Base-by-base conservation (phyloP, 1,140 invertebrate genomes). In the Euglossa dilemma region DNA sequence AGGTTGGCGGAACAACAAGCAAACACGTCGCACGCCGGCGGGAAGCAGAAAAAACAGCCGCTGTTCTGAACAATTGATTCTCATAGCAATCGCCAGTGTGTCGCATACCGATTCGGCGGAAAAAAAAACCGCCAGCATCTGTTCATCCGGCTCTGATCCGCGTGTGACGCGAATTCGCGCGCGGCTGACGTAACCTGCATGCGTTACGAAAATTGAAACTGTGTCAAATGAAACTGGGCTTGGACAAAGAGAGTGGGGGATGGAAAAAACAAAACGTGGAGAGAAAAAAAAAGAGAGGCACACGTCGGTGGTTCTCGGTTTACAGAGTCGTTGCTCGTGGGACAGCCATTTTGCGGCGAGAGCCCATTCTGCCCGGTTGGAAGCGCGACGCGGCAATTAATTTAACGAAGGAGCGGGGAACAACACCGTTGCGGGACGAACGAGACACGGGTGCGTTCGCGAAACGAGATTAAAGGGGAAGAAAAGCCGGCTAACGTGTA, bases 131-230 rank as follows among this genome's bases (percentile, higher is more conserved):
- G 16, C n/a, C n/a, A 63, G 52, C 75, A 47, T 76, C 23, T 63
- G 36, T 66, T n/a, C 43, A 52, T 45, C 67, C 76, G 56, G 66
- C 57, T 25, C 25, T 64, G 11, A 6, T 11, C 6, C 20, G 23
- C 64, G 64, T n/a, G 64, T 77, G 71, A 84, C 54, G 77, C 74
- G 18, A 28, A 28, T 71, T 63, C 63, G 70, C 50, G 47, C 63
- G 70, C 50, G 47, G 54, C 52, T 86, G 87, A 88, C 84, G 86
- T 85, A 88, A 88, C 87, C 69, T 56, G 45, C 36, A 12, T 25
- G 14, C 28, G 74, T 76, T 76, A 64, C 77, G 77, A 87, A 81
- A 88, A 88, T 87, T 88, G 83, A 88, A 85, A 88, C 69, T 56
- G 82, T 79, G 61, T 78, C 73, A 80, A 87, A 84, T 87, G 77